These are phyloP conservation scores for Chelonia mydas DNA, from an alignment of 2,797 vertebrate species.

Conservation along the genomic window DNA sequence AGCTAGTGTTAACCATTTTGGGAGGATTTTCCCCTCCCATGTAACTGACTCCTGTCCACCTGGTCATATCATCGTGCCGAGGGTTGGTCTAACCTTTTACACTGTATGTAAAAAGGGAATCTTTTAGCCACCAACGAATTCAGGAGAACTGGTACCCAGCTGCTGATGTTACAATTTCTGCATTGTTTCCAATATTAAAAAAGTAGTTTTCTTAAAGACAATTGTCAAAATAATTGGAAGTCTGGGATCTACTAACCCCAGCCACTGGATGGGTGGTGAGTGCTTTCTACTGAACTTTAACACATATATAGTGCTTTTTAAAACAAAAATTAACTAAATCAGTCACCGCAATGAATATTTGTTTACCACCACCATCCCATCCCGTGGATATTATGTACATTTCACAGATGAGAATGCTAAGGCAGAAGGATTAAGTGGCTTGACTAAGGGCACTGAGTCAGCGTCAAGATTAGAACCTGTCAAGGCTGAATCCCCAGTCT, in stretches of 20 bases:
- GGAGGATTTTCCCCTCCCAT: not conserved
- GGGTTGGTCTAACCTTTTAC: not conserved
- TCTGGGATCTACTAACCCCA: not conserved
- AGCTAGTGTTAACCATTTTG: not conserved
- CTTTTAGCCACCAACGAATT: not conserved
- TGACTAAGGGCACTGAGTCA: not conserved
- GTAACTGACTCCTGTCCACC: not conserved
- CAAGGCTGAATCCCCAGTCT: too few species aligned
- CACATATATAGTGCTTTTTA: not conserved
- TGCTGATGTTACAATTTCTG: not conserved
- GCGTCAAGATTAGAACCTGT: not conserved
- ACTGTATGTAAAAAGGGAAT: not conserved
- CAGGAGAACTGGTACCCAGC: not conserved
- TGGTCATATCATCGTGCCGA: not conserved
- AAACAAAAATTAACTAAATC: not conserved
- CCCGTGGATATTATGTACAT: not conserved
- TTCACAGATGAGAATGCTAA: not conserved
- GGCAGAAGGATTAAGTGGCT: not conserved
- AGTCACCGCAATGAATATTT: not conserved
- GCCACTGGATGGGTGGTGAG: fast-evolving
- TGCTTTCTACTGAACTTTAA: not conserved
- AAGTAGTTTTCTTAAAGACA: not conserved
- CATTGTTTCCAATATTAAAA: not conserved
- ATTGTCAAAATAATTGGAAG: slow-evolving; percentile 7
- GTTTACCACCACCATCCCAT: too few species aligned